Percentiles rank a stretch among this genome's conserved stretches.
Conservation (phyloP, 2,113 vertebrate species). For the Limanda limanda region DNA sequence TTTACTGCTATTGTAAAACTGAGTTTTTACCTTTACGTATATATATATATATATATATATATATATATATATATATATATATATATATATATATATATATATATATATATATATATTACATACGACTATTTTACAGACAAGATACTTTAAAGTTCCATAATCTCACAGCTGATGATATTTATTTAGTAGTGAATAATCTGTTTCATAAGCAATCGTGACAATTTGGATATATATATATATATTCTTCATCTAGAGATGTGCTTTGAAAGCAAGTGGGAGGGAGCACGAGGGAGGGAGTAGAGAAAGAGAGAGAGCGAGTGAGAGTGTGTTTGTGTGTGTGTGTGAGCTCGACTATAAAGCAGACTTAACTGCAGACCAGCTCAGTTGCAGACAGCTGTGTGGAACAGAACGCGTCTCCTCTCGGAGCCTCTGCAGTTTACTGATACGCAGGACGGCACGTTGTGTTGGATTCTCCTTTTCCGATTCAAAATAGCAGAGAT, state of each 20-base stretch:
- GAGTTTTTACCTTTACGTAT: too few relatives aligned
- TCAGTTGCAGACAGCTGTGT: constrained; percentile 63
- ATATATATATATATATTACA: neutral
- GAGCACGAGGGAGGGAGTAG: neutral
- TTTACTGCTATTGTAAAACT: neutral
- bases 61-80: too few relatives aligned
- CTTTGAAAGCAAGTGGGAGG: constrained; percentile 23
- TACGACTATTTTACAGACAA: neutral
- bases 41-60: too few relatives aligned
- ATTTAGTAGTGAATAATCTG: neutral
- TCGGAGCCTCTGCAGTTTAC: constrained; percentile 11
- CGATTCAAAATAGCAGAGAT: constrained; percentile 57
- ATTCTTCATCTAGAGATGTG: neutral
- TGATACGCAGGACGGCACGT: constrained; percentile 26
- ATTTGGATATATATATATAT: neutral
- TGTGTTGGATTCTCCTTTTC: constrained; percentile 17
- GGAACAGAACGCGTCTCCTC: constrained; percentile 37
- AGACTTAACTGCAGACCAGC: constrained; percentile 56
- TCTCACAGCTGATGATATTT: neutral
- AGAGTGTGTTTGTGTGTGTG: too few relatives aligned
- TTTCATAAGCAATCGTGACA: neutral
- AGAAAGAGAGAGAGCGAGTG: neutral
- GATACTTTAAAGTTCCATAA: neutral
- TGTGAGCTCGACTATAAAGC: constrained; percentile 62
- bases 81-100: too few relatives aligned